Evolutionary conservation across 37 sponge, comb jelly and placozoan species (phyloP).

Genomic region (Ephydatia muelleri): DNA sequence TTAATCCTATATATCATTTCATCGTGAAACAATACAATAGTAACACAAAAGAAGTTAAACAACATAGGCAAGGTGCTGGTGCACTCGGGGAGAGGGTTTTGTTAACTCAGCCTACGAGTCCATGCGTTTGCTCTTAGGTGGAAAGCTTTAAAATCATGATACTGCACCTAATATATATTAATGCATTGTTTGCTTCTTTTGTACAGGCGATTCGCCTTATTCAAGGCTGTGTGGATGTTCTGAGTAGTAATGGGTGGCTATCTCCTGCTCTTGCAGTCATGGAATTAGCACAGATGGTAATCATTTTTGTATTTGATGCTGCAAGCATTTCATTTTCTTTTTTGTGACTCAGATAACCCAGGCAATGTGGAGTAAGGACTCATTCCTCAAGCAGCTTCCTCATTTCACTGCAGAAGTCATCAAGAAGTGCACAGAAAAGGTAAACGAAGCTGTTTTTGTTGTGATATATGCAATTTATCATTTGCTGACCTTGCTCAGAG

Average conservation of each 20-base stretch:
- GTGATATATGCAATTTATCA: neutral
- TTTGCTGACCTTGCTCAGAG: conserved; percentile 11
- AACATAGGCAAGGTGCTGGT: too few species aligned
- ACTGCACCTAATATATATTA: too few species aligned
- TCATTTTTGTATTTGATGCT: neutral
- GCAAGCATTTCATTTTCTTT: neutral
- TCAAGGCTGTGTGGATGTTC: conserved; percentile 98
- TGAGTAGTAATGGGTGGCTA: conserved; percentile 98
- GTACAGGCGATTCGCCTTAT: conserved; percentile 83
- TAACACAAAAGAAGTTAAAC: too few species aligned
- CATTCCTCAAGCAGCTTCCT: conserved; percentile 98
- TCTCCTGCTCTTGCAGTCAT: conserved; percentile 94
- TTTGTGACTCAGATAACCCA: conserved; percentile 66
- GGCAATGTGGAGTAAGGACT: conserved; percentile 99
- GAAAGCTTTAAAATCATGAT: too few species aligned
- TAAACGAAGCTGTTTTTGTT: neutral
- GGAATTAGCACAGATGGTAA: conserved; percentile 98
- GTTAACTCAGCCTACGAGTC: too few species aligned
- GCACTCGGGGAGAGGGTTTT: too few species aligned
- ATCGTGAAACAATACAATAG: too few species aligned
- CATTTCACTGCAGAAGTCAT: conserved; percentile 93
- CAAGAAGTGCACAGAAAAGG: conserved; percentile 85
- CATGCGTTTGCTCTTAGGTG: too few species aligned
- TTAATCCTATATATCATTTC: too few species aligned
- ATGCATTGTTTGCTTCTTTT: neutral